These are phyloP conservation scores for Panorpa germanica DNA, from an alignment of 2,888 invertebrate species.

Conservation along the genomic window DNA sequence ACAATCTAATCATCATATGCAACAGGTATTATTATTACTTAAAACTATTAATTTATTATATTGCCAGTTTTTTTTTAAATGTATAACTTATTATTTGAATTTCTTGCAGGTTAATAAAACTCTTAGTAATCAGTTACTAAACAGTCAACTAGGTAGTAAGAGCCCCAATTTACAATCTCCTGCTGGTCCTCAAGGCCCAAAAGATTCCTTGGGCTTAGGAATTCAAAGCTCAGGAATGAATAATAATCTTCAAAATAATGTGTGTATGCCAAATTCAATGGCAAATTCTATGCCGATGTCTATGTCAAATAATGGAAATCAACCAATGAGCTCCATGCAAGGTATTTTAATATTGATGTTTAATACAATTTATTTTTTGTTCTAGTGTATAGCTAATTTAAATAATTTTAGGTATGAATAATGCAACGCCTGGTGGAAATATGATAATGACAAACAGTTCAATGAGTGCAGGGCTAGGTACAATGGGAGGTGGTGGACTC, in stretches of 20 bases:
- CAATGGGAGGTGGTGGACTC: conserved; percentile 53
- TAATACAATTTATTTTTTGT: conserved; percentile 10
- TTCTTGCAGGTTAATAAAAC: conserved; percentile 47
- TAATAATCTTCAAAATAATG: too few species aligned
- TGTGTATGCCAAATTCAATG: conserved; percentile 56
- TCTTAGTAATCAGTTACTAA: too few species aligned
- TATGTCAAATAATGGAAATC: too few species aligned
- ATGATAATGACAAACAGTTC: conserved; percentile 70
- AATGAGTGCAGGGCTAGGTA: conserved; percentile 37
- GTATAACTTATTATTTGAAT: conserved; percentile 11
- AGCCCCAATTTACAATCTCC: conserved; percentile 74
- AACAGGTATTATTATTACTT: conserved; percentile 33
- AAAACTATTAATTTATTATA: conserved; percentile 1
- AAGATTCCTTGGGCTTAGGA: conserved; percentile 52
- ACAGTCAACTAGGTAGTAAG: conserved; percentile 60
- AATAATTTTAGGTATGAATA: conserved; percentile 39
- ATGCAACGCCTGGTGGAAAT: conserved; percentile 33
- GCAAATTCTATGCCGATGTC: conserved; percentile 38
- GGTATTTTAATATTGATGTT: conserved; percentile 23
- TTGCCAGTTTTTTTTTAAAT: conserved; percentile 2
- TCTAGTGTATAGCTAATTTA: conserved; percentile 13
- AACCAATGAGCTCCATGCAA: conserved; percentile 55
- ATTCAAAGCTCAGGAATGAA: conserved; percentile 37
- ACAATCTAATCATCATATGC: conserved; percentile 48
- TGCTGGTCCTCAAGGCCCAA: conserved; percentile 59